Evolutionary conservation across 2,113 vertebrate species (phyloP), one percentile per base, ranked within the genome.

Genomic region (Puffinus mauretanicus): DNA sequence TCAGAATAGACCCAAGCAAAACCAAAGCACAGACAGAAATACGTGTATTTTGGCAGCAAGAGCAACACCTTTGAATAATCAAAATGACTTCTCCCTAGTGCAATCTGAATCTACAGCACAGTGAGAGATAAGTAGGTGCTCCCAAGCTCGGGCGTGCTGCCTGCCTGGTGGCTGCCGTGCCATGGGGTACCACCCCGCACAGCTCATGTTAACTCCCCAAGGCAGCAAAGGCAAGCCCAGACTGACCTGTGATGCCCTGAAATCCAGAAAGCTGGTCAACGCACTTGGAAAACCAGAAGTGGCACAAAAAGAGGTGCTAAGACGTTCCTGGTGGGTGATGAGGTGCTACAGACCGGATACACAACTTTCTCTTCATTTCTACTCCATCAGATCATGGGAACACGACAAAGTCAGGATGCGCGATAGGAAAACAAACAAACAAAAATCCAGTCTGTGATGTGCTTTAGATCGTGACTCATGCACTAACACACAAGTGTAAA

Each of bases 61-160:
- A 62, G 18, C 8, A 82, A 62, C 19, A 27, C 29, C 22, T 51
- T 4, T 29, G 40, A 89, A 67, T 20, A 78, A 78, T 10, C 38
- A 47, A 58, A 82, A 49, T 49, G 5, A 52, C 30, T 52, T 64
- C 29, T 57, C 34, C 55, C 26, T 25, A 27, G 29, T 0, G 1
- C 42, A 57, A 20, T 11, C 34, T 62, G 47, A 64, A 69, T 20
- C 42, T 60, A 40, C 22, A 62, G 55, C 27, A 40, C 36, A 27
- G 17, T 5, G 40, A 42, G 36, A 44, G 32, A 11, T 4, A 61
- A 49, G 16, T 8, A 57, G 11, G 47, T 6, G 20, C 7, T 40
- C n/a, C 38, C 16, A n/a, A 36, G 26, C 30, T 46, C 5, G 0
- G 9, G 8, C 0, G 4, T 14, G 34, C 72, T 40, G 17, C 40